Evolutionary conservation across 2,888 invertebrate genomes (phyloP).

Genomic region (Tuta absoluta): DNA sequence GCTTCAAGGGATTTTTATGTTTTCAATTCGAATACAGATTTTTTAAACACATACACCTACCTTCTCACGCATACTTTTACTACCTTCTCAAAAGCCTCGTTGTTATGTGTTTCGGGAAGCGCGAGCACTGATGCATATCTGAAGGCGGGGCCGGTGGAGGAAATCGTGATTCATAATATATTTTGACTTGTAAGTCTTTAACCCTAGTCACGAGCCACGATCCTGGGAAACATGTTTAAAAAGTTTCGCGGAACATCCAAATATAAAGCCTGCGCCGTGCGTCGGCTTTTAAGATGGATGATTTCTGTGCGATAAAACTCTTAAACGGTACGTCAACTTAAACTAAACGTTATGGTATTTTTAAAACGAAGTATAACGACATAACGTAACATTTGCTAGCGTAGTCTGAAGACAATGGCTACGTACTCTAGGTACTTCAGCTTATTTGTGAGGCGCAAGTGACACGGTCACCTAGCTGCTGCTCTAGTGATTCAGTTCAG

Average conservation of each 20-base stretch:
- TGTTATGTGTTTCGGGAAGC: slow-evolving; percentile 53
- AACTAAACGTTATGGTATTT: slow-evolving; percentile 27
- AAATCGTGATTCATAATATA: slow-evolving; percentile 52
- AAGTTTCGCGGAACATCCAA: slow-evolving; percentile 51
- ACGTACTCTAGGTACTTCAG: no score
- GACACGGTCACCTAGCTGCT: slow-evolving; percentile 59
- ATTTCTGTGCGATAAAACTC: slow-evolving; percentile 21
- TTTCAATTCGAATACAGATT: no score
- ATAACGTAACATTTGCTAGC: neutral
- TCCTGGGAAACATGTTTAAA: slow-evolving; percentile 56
- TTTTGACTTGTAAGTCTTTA: slow-evolving; percentile 51
- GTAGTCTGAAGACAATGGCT: slow-evolving; percentile 38
- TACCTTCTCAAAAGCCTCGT: slow-evolving; percentile 37
- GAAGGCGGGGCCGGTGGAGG: slow-evolving; percentile 40
- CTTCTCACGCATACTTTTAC: no score
- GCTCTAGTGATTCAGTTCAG: slow-evolving; percentile 48
- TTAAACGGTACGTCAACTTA: no score
- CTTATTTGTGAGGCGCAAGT: slow-evolving; percentile 48
- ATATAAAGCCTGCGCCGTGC: slow-evolving; percentile 37
- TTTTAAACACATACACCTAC: no score
- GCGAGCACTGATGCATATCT: slow-evolving; percentile 48
- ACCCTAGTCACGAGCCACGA: slow-evolving; percentile 61
- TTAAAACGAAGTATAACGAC: slow-evolving; percentile 21
- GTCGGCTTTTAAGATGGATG: slow-evolving; percentile 36
- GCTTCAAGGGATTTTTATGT: no score